Evolutionary conservation across 2,888 invertebrate genomes (phyloP).

Genomic region (Drosophila bunnanda): DNA sequence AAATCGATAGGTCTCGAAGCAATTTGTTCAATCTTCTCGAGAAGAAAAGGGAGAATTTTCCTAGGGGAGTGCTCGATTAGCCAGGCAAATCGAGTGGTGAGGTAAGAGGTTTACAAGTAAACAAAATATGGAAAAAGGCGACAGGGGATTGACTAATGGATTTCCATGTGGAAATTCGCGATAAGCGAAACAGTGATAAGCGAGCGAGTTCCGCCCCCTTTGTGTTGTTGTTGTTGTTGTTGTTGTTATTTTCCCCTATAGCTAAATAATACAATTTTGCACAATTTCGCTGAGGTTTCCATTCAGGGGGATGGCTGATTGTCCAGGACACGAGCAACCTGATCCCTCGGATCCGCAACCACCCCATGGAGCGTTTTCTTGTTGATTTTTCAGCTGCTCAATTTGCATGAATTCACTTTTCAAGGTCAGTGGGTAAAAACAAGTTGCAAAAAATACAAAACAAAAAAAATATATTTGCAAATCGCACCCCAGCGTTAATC

Average conservation of each 20-base stretch:
- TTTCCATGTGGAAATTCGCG: conserved; percentile 49
- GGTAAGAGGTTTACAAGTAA: conserved; percentile 37
- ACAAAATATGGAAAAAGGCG: conserved; percentile 30
- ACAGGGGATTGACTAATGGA: conserved; percentile 59
- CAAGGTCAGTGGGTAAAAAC: conserved; percentile 83
- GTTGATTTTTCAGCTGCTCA: conserved; percentile 59
- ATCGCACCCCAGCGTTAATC: conserved; percentile 51
- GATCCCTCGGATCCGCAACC: conserved; percentile 55
- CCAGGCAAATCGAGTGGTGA: conserved; percentile 61
- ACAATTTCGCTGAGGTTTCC: conserved; percentile 37
- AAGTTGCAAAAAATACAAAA: conserved; percentile 59
- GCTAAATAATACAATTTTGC: conserved; percentile 58
- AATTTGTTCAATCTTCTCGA: conserved; percentile 47
- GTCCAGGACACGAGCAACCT: conserved; percentile 52
- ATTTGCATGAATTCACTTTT: conserved; percentile 81
- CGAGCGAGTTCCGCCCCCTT: conserved; percentile 33
- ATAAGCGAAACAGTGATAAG: conserved; percentile 66
- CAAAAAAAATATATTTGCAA: conserved; percentile 50
- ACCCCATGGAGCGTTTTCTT: conserved; percentile 48
- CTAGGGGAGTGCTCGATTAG: conserved; percentile 68
- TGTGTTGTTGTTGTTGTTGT: conserved; percentile 20
- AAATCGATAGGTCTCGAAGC: conserved; percentile 60
- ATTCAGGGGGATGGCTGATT: conserved; percentile 9
- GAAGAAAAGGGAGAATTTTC: conserved; percentile 30
- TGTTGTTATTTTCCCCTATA: conserved; percentile 19